Conservation (phyloP, 2,113 vertebrate species). For the Antennarius striatus region DNA sequence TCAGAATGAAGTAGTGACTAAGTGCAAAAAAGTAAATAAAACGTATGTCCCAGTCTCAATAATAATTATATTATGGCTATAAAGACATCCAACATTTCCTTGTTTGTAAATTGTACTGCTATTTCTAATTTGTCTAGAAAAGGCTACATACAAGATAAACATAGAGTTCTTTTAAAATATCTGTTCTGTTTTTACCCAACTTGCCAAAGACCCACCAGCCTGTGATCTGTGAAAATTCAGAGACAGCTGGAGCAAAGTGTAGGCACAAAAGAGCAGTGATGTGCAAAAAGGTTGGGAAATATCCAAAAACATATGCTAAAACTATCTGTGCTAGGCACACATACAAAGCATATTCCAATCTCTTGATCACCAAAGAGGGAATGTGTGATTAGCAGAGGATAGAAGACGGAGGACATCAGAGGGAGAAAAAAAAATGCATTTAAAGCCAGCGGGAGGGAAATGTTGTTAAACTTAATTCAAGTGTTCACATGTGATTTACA, state of each 20-base stretch:
- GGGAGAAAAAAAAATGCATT: conserved; percentile 36
- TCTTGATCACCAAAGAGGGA: conserved; percentile 42
- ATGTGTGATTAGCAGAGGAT: conserved; percentile 29
- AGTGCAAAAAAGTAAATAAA: too few species aligned
- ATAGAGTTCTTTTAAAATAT: conserved; percentile 9
- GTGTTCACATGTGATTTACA: conserved; percentile 35
- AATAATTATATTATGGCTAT: too few species aligned
- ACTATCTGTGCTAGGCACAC: conserved; percentile 21
- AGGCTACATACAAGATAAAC: conserved; percentile 2
- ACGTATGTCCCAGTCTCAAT: too few species aligned
- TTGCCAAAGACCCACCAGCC: conserved; percentile 3
- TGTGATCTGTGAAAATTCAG: conserved; percentile 37
- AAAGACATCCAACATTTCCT: too few species aligned
- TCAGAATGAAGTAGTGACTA: too few species aligned
- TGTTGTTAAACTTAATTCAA: conserved; percentile 39
- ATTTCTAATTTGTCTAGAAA: conserved; percentile 19
- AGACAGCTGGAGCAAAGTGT: conserved; percentile 24
- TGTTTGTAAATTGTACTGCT: background rate
- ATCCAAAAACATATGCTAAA: conserved; percentile 13
- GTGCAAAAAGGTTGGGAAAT: conserved; percentile 24
- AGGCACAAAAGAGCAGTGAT: conserved; percentile 16
- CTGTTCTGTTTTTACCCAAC: conserved; percentile 29
- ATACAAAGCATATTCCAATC: conserved; percentile 40
- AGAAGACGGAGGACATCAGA: conserved; percentile 5
- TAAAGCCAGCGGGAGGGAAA: conserved; percentile 23